Conservation (phyloP, 2,113 vertebrate genomes). For the Planiliza haematocheilus region DNA sequence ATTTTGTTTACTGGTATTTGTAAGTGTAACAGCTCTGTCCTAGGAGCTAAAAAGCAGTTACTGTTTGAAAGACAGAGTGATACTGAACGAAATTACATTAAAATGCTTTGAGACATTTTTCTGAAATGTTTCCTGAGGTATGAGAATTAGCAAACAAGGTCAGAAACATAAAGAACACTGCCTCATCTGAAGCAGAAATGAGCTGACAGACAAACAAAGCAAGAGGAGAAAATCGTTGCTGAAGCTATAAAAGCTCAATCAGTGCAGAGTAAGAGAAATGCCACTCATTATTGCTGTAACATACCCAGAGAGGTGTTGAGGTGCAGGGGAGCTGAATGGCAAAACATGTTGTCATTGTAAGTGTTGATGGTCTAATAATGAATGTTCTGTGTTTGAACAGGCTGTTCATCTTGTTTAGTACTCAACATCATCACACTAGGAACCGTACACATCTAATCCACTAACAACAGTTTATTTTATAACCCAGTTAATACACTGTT, state of each 20-base stretch:
- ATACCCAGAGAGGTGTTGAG: conserved; percentile 3
- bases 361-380: conserved; percentile 14
- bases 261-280: not conserved
- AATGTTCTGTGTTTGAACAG: not conserved
- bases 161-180: not conserved
- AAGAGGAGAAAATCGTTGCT: not conserved
- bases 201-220: not conserved
- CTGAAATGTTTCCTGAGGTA: not conserved
- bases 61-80: no score
- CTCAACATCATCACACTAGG: not conserved
- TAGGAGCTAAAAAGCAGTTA: no score
- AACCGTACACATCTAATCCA: not conserved
- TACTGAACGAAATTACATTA: not conserved
- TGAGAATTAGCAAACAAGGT: not conserved
- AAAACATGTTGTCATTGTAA: not conserved
- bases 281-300: not conserved
- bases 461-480: not conserved
- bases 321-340: not conserved
- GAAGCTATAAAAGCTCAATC: not conserved
- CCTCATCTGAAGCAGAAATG: not conserved
- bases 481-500: not conserved
- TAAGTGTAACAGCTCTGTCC: no score
- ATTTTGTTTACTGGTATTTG: no score
- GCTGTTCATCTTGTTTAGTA: not conserved
- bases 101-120: not conserved